Conservation (phyloP, 1,140 invertebrate species). For the Pollicipes pollicipes region DNA sequence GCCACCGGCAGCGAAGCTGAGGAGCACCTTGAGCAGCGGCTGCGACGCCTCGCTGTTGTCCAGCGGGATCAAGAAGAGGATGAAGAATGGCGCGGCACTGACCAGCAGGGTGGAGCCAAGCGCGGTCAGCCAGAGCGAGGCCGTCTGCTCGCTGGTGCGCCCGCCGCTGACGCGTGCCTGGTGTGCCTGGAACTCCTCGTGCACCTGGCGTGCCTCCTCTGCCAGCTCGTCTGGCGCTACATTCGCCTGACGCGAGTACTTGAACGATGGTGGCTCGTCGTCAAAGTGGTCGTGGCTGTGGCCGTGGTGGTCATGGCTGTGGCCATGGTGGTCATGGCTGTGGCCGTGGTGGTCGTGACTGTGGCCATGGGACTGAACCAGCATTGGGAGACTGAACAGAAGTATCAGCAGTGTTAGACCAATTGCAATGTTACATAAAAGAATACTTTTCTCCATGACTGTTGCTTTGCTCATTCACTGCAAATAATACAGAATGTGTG, state of each 20-base stretch:
- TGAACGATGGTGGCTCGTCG: slow-evolving; percentile 37
- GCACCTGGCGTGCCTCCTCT: slow-evolving; percentile 14
- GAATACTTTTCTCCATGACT: too few relatives aligned
- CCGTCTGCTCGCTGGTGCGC: slow-evolving; percentile 19
- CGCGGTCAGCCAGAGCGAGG: slow-evolving; percentile 54
- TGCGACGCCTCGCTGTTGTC: slow-evolving; percentile 67
- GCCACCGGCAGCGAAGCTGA: slow-evolving; percentile 88
- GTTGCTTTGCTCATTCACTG: too few relatives aligned
- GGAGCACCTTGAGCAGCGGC: slow-evolving; percentile 64
- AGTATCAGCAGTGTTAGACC: not conserved
- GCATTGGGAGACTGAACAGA: not conserved
- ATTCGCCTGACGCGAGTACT: slow-evolving; percentile 56
- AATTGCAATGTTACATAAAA: too few relatives aligned
- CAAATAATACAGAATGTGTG: too few relatives aligned
- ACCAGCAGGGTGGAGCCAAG: slow-evolving; percentile 78
- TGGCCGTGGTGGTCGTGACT: slow-evolving; percentile 25
- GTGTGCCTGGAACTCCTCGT: slow-evolving; percentile 7
- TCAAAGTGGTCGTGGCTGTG: slow-evolving; percentile 23
- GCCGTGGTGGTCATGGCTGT: slow-evolving; percentile 22
- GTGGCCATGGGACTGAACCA: slow-evolving; percentile 20
- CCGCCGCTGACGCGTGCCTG: slow-evolving; percentile 9
- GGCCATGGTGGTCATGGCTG: slow-evolving; percentile 22
- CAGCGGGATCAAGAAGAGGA: slow-evolving; percentile 83
- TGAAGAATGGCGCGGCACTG: slow-evolving; percentile 79
- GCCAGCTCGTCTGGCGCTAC: slow-evolving; percentile 24